A percentile compares a stretch with the other conserved stretches of the same genome.
These are phyloP conservation scores for Phoxinus dragarum DNA, from an alignment of 2,797 vertebrate species.

Conservation along the genomic window DNA sequence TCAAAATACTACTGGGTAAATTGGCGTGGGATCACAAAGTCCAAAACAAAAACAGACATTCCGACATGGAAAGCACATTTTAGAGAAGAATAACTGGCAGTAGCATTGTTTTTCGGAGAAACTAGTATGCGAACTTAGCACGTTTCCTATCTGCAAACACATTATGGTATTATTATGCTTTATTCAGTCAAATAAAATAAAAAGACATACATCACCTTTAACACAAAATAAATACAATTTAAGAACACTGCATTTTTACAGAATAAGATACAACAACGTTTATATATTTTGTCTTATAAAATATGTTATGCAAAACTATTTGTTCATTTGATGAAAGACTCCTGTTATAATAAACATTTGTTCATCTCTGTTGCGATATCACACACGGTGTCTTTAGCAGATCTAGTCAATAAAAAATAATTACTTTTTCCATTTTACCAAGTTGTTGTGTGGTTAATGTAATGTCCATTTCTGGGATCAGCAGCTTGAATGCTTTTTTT, in stretches of 20 bases:
- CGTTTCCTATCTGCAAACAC: background rate
- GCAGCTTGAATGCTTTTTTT: background rate
- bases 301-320: background rate
- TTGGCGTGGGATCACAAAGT: too few species aligned
- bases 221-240: background rate
- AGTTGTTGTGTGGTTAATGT: background rate
- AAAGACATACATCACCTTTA: background rate
- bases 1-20: too few species aligned
- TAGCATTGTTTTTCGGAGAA: too few species aligned
- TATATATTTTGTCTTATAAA: background rate
- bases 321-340: background rate
- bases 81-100: too few species aligned
- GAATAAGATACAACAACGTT: background rate
- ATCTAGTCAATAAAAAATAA: background rate
- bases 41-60: too few species aligned
- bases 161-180: too few species aligned
- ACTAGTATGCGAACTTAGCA: background rate
- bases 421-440: background rate
- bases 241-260: background rate
- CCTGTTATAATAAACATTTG: background rate
- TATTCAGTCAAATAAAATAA: background rate
- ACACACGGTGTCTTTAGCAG: background rate
- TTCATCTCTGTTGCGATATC: background rate
- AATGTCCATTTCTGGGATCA: background rate
- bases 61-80: background rate